These are phyloP conservation scores for Gymnocheta viridis DNA, from an alignment of 2,888 invertebrate genomes.

Conservation along the genomic window DNA sequence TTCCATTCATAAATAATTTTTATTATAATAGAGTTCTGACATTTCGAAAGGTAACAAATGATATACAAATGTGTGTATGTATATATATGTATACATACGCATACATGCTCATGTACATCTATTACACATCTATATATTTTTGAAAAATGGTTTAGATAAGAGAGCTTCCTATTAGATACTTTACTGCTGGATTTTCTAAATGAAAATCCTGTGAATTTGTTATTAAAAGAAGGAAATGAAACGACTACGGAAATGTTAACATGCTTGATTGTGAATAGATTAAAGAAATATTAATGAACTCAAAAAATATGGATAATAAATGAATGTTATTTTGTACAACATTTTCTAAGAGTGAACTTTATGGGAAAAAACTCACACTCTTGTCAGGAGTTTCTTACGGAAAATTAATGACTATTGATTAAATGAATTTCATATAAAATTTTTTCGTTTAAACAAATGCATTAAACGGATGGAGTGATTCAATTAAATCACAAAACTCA, in stretches of 20 bases:
- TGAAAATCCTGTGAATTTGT: constrained; percentile 6
- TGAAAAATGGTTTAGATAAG: constrained; percentile 6
- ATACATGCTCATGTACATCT: no score
- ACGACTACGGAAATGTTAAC: not conserved
- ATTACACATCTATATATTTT: not conserved
- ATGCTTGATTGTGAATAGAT: not conserved
- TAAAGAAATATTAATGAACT: not conserved
- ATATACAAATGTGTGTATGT: not conserved
- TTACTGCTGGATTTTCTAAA: not conserved
- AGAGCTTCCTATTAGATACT: not conserved
- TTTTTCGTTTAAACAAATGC: no score
- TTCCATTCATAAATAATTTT: constrained; percentile 47
- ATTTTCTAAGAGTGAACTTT: not conserved
- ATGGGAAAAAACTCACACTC: not conserved
- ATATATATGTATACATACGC: not conserved
- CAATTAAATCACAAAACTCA: no score
- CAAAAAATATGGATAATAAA: not conserved
- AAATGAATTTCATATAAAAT: not conserved
- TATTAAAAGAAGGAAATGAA: constrained; percentile 25
- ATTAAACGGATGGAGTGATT: no score
- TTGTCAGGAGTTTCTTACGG: no score
- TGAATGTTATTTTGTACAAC: not conserved
- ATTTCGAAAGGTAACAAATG: constrained; percentile 32
- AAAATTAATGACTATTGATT: not conserved
- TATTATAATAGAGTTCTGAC: not conserved